phyloP scores from a whole-genome alignment of 1,140 invertebrate species.

The Propsilocerus akamusi region DNA sequence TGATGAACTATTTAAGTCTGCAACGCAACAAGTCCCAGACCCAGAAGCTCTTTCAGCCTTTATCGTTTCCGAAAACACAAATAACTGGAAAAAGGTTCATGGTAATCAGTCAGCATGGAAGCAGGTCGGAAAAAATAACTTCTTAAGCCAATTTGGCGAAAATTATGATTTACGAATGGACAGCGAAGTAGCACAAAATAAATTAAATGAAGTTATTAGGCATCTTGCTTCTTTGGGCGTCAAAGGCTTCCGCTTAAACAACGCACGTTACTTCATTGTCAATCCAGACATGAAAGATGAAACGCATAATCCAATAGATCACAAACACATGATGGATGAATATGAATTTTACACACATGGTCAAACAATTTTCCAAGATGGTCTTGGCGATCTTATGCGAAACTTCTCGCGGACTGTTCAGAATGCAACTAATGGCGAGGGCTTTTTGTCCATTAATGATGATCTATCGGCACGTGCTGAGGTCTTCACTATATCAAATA shows the following conservation, averaged over 20 bases:
- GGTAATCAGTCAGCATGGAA: constrained; percentile 38
- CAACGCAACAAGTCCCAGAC: constrained; percentile 15
- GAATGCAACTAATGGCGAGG: constrained; percentile 28
- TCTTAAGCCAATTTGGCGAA: constrained; percentile 32
- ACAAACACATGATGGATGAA: constrained; percentile 19
- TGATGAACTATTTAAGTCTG: constrained; percentile 21
- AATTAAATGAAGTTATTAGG: constrained; percentile 40
- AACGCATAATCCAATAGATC: constrained; percentile 11
- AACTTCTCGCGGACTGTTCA: constrained; percentile 34
- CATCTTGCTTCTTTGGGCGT: constrained; percentile 51
- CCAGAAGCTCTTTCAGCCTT: constrained; percentile 18
- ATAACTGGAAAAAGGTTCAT: constrained; percentile 45
- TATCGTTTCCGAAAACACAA: constrained; percentile 28
- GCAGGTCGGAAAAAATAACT: constrained; percentile 34
- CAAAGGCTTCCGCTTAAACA: constrained; percentile 50
- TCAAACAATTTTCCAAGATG: constrained; percentile 33
- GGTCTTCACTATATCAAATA: constrained; percentile 10
- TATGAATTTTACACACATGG: constrained; percentile 39
- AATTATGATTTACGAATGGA: constrained; percentile 46
- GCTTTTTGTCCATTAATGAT: constrained; percentile 20
- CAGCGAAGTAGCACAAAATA: constrained; percentile 31
- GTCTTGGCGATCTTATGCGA: constrained; percentile 32
- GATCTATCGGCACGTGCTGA: constrained; percentile 13
- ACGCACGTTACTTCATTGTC: constrained; percentile 41
- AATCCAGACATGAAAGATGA: constrained; percentile 28